Evolutionary conservation across 2,888 invertebrate genomes (phyloP).

Genomic region (Coelopa pilipes): DNA sequence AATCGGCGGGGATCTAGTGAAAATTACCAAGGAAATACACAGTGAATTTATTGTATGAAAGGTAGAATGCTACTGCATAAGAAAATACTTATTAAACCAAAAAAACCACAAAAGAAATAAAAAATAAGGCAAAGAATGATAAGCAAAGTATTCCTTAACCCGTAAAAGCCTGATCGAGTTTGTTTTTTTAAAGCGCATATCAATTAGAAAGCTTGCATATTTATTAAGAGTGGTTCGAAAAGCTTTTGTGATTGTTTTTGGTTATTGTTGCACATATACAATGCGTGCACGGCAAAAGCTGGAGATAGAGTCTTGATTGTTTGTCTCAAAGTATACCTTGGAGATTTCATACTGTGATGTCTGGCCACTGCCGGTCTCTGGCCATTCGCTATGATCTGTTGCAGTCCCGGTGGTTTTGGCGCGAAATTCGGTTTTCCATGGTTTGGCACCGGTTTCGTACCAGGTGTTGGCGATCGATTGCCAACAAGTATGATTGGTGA

Average conservation of each 20-base stretch:
- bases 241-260: background rate
- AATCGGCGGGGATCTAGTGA: conserved; percentile 64
- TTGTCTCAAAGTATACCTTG: conserved; percentile 69
- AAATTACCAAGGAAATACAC: background rate
- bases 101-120: background rate
- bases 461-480: conserved; percentile 46
- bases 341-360: conserved; percentile 86
- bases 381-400: conserved; percentile 62
- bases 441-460: conserved; percentile 61
- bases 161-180: background rate
- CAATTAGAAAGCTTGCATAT: conserved; percentile 4
- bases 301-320: background rate
- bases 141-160: background rate
- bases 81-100: background rate
- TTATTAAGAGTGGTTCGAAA: background rate
- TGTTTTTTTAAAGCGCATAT: background rate
- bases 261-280: background rate
- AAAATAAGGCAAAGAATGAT: conserved; percentile 2
- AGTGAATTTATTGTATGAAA: background rate
- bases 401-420: conserved; percentile 80
- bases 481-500: conserved; percentile 5
- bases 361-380: conserved; percentile 71
- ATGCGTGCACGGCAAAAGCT: background rate
- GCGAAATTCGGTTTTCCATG: conserved; percentile 86
- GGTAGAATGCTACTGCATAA: background rate